phyloP scores from a whole-genome alignment of 92 coral and sea anemone genomes.

The Anthopleura xanthogrammica region DNA sequence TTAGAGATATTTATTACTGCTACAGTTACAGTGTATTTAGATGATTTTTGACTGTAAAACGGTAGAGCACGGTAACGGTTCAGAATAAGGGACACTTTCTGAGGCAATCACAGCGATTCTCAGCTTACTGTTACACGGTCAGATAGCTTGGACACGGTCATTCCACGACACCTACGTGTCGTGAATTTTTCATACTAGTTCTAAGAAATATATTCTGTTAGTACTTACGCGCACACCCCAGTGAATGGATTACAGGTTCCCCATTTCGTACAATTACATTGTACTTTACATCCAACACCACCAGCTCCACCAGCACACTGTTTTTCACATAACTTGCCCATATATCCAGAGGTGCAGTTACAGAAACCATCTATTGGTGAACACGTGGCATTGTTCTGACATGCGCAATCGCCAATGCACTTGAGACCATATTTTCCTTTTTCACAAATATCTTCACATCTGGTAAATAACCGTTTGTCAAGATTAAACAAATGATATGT shows the following conservation, averaged over 20 bases:
- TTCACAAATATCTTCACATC: constrained; percentile 60
- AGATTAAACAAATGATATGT: neutral
- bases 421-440: constrained; percentile 54
- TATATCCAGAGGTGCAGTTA: constrained; percentile 80
- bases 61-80: too few relatives aligned
- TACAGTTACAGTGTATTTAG: too few relatives aligned
- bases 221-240: constrained; percentile 83
- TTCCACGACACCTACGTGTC: too few relatives aligned
- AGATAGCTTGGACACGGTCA: too few relatives aligned
- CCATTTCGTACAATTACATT: constrained; percentile 73
- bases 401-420: constrained; percentile 59
- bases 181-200: too few relatives aligned
- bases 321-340: constrained; percentile 71
- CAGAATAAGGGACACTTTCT: too few relatives aligned
- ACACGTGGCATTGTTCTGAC: constrained; percentile 71
- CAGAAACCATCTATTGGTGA: constrained; percentile 77
- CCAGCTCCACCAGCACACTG: constrained; percentile 67
- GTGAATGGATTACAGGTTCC: constrained; percentile 91
- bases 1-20: too few relatives aligned
- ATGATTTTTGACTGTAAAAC: too few relatives aligned
- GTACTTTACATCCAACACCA: constrained; percentile 59
- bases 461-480: neutral
- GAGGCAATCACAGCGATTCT: too few relatives aligned
- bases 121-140: too few relatives aligned
- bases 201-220: too few relatives aligned